These are phyloP conservation scores for Salminus brasiliensis DNA, from an alignment of 2,113 vertebrate species.

Conservation along the genomic window DNA sequence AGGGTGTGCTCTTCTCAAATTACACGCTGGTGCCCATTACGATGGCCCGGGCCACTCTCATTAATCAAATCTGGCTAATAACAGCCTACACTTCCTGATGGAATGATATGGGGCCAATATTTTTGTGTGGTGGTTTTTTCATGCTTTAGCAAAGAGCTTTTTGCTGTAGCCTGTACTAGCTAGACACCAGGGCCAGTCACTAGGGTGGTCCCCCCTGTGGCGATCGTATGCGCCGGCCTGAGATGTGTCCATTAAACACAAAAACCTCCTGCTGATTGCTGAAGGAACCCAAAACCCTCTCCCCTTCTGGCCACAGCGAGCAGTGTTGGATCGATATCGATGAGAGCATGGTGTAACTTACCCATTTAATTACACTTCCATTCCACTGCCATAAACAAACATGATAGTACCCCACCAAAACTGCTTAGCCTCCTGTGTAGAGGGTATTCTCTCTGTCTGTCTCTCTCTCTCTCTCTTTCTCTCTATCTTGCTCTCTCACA, in stretches of 20 bases:
- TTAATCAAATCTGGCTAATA: constrained; percentile 41
- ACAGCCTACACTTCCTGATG: constrained; percentile 6
- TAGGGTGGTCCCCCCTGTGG: constrained; percentile 21
- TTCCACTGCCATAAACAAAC: constrained; percentile 71
- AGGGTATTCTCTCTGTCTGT: constrained; percentile 7
- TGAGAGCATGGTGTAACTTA: constrained; percentile 69
- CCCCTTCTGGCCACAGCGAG: constrained; percentile 51
- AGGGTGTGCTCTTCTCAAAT: constrained; percentile 32
- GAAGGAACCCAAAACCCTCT: constrained; percentile 54
- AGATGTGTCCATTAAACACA: constrained; percentile 57
- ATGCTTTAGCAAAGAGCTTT: constrained; percentile 37
- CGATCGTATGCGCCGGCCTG: constrained; percentile 29
- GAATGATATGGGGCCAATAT: constrained; percentile 1
- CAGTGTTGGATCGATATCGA: constrained; percentile 62
- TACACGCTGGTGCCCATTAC: constrained; percentile 34
- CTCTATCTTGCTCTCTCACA: constrained; percentile 14
- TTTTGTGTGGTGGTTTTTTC: constrained; percentile 10
- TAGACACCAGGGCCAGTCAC: background rate
- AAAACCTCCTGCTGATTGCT: constrained; percentile 54
- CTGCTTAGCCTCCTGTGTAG: constrained; percentile 53
- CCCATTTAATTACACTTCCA: constrained; percentile 75
- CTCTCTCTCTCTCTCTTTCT: background rate
- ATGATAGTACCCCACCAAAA: constrained; percentile 65
- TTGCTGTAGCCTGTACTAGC: constrained; percentile 19
- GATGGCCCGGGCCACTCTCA: constrained; percentile 23